A percentile compares a stretch with the other conserved stretches of the same genome.
phyloP scores from a whole-genome alignment of 1,140 invertebrate genomes.

The Mamestra configurata region DNA sequence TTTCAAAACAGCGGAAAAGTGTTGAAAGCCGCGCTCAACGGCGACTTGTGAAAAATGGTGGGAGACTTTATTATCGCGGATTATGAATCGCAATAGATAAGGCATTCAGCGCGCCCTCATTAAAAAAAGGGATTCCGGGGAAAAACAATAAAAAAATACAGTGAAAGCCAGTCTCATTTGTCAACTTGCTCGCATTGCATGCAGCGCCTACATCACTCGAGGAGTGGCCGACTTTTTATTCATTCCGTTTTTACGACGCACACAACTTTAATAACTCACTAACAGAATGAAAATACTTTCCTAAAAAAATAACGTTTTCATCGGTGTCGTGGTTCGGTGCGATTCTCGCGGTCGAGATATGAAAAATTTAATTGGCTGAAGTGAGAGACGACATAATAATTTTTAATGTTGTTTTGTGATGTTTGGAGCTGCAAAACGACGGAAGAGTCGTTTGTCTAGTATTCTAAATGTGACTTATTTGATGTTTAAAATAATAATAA shows the following conservation, averaged over 20 bases:
- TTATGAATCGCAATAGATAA: slow-evolving; percentile 68
- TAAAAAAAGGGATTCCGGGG: slow-evolving; percentile 59
- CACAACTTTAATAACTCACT: slow-evolving; percentile 69
- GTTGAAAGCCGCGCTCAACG: slow-evolving; percentile 52
- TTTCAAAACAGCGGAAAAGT: slow-evolving; percentile 54
- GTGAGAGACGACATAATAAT: slow-evolving; percentile 7
- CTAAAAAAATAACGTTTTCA: slow-evolving; percentile 66
- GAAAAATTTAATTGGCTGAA: slow-evolving; percentile 61
- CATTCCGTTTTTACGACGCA: slow-evolving; percentile 63
- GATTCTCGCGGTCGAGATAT: slow-evolving; percentile 64
- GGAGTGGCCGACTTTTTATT: slow-evolving; percentile 71
- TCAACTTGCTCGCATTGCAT: slow-evolving; percentile 68
- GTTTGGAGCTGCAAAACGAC: not conserved
- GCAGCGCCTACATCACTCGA: slow-evolving; percentile 63
- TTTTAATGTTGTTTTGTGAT: slow-evolving; percentile 6
- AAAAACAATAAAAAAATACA: slow-evolving; percentile 61
- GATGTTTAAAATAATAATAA: too few relatives aligned
- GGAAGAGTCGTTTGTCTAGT: not conserved
- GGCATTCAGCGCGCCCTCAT: slow-evolving; percentile 66
- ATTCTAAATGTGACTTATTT: not conserved
- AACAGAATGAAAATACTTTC: slow-evolving; percentile 70
- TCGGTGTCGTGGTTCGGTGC: slow-evolving; percentile 57
- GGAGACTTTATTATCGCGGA: slow-evolving; percentile 58
- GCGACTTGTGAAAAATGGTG: slow-evolving; percentile 57
- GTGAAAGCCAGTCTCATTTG: slow-evolving; percentile 73